Percentiles rank a stretch among this genome's conserved stretches.
Evolutionary conservation across 2,888 invertebrate species (phyloP).

Genomic region (Yponomeuta plumbellus): DNA sequence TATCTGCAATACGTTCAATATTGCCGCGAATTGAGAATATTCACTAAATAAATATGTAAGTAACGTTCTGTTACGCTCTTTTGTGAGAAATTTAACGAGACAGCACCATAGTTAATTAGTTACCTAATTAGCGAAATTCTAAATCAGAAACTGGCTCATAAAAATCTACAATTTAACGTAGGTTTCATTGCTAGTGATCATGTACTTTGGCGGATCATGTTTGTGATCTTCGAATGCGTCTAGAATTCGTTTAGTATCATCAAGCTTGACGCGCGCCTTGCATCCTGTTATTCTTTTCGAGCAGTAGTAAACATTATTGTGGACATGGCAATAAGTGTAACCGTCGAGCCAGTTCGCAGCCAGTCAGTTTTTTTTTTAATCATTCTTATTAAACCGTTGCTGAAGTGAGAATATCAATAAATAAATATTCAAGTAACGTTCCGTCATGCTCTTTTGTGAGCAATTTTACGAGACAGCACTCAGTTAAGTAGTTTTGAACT

Average conservation of each 20-base stretch:
- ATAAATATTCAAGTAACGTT: too few species aligned
- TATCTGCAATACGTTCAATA: conserved; percentile 26
- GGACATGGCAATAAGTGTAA: conserved; percentile 15
- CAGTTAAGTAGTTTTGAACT: too few species aligned
- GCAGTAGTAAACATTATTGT: conserved; percentile 31
- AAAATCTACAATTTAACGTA: conserved; percentile 4
- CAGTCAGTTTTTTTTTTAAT: conserved; percentile 18
- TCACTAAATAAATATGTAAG: too few species aligned
- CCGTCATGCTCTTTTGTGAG: too few species aligned
- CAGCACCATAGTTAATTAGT: too few species aligned
- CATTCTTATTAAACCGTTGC: too few species aligned
- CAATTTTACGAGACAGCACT: too few species aligned
- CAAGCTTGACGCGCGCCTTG: background rate
- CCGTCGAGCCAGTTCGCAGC: conserved; percentile 11
- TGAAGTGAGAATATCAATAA: too few species aligned
- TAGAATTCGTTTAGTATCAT: background rate
- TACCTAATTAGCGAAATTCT: too few species aligned
- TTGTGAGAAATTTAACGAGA: too few species aligned
- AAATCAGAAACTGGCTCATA: too few species aligned
- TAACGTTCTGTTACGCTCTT: too few species aligned
- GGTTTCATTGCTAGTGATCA: background rate
- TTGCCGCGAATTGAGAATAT: conserved; percentile 17
- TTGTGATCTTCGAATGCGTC: background rate
- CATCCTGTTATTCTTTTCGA: conserved; percentile 33
- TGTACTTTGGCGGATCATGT: background rate